These are phyloP conservation scores for Sebastes trivittatus DNA, from an alignment of 2,797 vertebrate species.

Conservation along the genomic window DNA sequence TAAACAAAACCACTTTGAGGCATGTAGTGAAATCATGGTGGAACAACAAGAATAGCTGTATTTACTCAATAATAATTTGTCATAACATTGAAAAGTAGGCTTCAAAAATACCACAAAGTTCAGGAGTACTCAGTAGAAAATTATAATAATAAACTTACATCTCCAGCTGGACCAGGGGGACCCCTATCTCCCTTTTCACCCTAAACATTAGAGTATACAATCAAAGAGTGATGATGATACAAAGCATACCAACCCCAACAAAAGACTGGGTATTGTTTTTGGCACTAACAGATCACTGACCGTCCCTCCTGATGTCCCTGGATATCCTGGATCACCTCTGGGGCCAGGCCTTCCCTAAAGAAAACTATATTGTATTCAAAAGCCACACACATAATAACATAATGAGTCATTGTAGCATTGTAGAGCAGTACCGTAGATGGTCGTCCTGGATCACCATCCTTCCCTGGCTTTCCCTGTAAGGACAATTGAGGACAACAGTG, in stretches of 20 bases:
- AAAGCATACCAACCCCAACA: background rate
- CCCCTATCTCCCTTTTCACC: constrained; percentile 69
- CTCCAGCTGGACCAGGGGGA: constrained; percentile 53
- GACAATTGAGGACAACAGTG: background rate
- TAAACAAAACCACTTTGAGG: background rate
- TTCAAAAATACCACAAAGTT: background rate
- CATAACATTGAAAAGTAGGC: background rate
- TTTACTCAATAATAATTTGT: background rate
- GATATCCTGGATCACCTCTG: constrained; percentile 51
- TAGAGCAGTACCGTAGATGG: constrained; percentile 25
- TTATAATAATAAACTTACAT: constrained; percentile 41
- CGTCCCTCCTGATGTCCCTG: constrained; percentile 38
- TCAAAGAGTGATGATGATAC: background rate
- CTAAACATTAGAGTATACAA: constrained; percentile 37
- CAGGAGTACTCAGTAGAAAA: background rate
- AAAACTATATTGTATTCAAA: constrained; percentile 29
- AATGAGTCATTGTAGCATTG: background rate
- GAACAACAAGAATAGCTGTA: background rate
- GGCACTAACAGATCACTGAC: constrained; percentile 35
- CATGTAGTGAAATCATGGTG: background rate
- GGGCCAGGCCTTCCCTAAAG: constrained; percentile 59
- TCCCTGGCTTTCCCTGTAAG: constrained; percentile 70
- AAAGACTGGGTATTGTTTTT: background rate
- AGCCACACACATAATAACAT: background rate
- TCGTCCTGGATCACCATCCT: constrained; percentile 58